Conservation (phyloP, 92 coral and sea anemone genomes). For the Zoanthus sociatus region DNA sequence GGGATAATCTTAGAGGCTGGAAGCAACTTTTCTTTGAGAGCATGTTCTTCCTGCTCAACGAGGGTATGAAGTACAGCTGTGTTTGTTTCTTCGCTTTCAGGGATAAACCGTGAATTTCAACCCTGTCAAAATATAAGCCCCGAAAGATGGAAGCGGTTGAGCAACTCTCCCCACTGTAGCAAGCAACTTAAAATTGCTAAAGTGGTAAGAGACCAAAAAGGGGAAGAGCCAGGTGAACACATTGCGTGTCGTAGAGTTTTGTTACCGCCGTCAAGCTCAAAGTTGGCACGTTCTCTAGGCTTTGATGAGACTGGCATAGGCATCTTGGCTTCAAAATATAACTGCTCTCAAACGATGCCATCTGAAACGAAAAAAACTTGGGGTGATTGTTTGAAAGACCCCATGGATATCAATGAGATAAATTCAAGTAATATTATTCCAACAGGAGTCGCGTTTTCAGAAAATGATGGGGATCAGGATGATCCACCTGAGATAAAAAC, state of each 20-base stretch:
- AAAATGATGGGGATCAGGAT: slow-evolving; percentile 2
- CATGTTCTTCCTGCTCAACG: slow-evolving; percentile 13
- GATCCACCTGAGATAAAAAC: not conserved
- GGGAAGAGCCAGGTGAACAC: not conserved
- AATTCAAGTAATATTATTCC: not conserved
- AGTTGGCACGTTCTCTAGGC: slow-evolving; percentile 8
- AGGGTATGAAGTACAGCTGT: slow-evolving; percentile 29
- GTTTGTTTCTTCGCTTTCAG: slow-evolving; percentile 14
- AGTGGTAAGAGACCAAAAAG: slow-evolving; percentile 7
- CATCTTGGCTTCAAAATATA: not conserved
- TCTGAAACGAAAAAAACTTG: not conserved
- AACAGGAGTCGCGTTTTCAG: slow-evolving; percentile 10
- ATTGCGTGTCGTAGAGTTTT: slow-evolving; percentile 8
- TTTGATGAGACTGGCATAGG: not conserved
- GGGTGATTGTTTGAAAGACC: not conserved
- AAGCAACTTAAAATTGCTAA: slow-evolving; percentile 1
- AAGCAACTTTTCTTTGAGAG: slow-evolving; percentile 7
- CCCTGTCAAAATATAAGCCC: slow-evolving; percentile 7
- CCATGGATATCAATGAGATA: slow-evolving; percentile 1
- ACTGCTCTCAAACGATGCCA: not conserved
- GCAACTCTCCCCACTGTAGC: slow-evolving; percentile 19
- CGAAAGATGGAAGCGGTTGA: slow-evolving; percentile 17
- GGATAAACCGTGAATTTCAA: slow-evolving; percentile 10
- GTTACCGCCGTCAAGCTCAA: not conserved
- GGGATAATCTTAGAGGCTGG: slow-evolving; percentile 1